Evolutionary conservation across 2,888 invertebrate genomes (phyloP).

Genomic region (Pachymerium ferrugineum): DNA sequence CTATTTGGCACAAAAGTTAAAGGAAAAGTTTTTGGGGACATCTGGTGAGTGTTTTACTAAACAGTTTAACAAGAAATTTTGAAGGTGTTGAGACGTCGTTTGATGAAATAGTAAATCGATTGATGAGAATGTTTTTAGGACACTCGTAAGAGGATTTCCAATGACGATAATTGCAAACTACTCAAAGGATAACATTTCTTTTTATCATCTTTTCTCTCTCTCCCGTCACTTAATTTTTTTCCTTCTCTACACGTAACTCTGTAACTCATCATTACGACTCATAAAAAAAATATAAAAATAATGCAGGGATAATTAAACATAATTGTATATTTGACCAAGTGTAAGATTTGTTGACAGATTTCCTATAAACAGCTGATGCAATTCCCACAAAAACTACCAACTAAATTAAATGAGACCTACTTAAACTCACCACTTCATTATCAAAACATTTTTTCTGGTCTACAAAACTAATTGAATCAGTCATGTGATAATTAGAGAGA

Average conservation of each 20-base stretch:
- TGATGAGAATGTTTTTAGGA: neutral
- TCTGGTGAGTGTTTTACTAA: neutral
- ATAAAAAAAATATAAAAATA: neutral
- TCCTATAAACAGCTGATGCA: neutral
- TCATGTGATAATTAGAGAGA: neutral
- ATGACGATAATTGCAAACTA: too few species aligned
- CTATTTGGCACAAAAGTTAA: neutral
- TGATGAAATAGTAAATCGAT: neutral
- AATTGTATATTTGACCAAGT: neutral
- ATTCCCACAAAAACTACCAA: neutral
- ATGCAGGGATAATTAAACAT: neutral
- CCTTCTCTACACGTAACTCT: too few species aligned
- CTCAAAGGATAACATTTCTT: too few species aligned
- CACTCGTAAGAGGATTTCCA: too few species aligned
- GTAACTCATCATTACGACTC: neutral
- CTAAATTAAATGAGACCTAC: neutral
- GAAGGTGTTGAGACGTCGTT: neutral
- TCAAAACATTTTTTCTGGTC: neutral
- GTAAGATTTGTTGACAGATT: neutral
- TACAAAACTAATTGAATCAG: neutral
- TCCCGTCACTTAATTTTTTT: too few species aligned
- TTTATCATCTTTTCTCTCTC: too few species aligned
- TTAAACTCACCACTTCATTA: neutral
- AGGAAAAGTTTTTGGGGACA: neutral
- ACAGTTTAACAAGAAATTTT: neutral